Percentiles rank a stretch among this genome's conserved stretches.
These are phyloP conservation scores for Microctonus hyperodae DNA, from an alignment of 2,888 invertebrate species.

Conservation along the genomic window DNA sequence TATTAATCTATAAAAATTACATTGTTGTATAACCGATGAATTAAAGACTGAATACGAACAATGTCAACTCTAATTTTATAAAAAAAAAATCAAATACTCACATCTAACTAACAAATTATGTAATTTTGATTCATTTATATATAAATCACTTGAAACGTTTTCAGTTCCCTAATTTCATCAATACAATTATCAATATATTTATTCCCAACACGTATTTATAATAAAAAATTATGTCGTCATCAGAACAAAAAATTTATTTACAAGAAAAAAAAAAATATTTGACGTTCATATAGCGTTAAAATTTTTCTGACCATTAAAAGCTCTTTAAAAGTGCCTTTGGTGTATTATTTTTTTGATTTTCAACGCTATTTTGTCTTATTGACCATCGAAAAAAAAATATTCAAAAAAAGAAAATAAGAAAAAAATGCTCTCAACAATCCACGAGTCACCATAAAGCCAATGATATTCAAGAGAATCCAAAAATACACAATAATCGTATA, in stretches of 20 bases:
- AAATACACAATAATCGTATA: constrained; percentile 18
- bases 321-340: neutral
- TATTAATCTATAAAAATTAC: neutral
- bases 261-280: neutral
- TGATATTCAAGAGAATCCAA: constrained; percentile 16
- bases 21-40: neutral
- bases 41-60: neutral
- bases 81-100: neutral
- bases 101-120: neutral
- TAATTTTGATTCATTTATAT: neutral
- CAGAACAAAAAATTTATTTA: neutral
- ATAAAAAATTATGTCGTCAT: neutral
- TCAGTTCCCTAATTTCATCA: neutral
- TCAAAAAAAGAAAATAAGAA: constrained; percentile 15
- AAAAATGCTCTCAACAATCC: constrained; percentile 25
- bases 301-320: neutral
- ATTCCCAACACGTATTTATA: neutral
- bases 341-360: neutral
- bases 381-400: neutral
- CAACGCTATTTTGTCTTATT: neutral
- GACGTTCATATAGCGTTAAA: neutral
- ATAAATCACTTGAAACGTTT: neutral
- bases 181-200: neutral
- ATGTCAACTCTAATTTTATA: neutral
- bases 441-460: constrained; percentile 23